These are phyloP conservation scores for Drosophila yakuba DNA, from an alignment of 1,140 invertebrate genomes.

Conservation along the genomic window DNA sequence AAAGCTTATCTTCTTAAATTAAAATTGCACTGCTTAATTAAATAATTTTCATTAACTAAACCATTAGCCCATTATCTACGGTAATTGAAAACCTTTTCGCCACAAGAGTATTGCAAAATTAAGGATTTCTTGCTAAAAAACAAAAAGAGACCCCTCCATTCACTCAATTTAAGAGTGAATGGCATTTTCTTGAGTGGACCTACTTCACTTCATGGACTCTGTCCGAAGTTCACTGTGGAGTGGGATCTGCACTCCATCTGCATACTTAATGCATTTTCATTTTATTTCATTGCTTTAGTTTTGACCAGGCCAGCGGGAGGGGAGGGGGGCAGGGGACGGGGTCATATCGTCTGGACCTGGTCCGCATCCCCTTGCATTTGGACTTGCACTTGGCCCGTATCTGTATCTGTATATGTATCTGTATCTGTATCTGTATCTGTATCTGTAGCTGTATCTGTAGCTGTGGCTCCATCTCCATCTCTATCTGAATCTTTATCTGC, in stretches of 20 bases:
- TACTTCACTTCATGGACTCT: slow-evolving; percentile 11
- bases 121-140: background rate
- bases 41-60: no score
- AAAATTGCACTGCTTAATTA: no score
- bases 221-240: slow-evolving; percentile 38
- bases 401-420: slow-evolving; percentile 15
- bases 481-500: slow-evolving; percentile 9
- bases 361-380: slow-evolving; percentile 9
- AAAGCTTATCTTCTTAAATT: no score
- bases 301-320: slow-evolving; percentile 34
- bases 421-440: slow-evolving; percentile 3
- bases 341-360: background rate
- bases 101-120: background rate
- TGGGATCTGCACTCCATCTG: slow-evolving; percentile 48
- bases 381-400: slow-evolving; percentile 15
- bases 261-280: slow-evolving; percentile 80
- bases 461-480: slow-evolving; percentile 22
- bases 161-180: slow-evolving; percentile 1
- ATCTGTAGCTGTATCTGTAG: background rate
- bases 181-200: slow-evolving; percentile 2
- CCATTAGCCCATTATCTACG: no score
- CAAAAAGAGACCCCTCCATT: background rate
- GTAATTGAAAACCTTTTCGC: background rate
- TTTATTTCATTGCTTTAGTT: slow-evolving; percentile 81
- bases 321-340: background rate